Percentiles rank a stretch among this genome's conserved stretches.
Conservation (phyloP, 1,140 invertebrate species). For the Ostrea denselamellosa region DNA sequence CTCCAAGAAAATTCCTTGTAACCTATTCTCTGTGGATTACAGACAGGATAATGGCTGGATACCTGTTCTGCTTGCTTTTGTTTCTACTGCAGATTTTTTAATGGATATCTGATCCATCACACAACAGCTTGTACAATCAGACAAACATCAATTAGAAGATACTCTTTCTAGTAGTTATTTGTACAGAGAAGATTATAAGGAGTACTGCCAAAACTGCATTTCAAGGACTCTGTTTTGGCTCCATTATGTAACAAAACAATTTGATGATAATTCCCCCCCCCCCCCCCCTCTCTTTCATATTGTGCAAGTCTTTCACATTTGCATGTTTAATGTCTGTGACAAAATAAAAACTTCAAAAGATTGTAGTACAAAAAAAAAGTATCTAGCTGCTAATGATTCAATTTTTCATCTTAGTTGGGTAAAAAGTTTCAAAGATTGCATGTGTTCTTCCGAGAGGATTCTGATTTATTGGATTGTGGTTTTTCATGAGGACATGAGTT, state of each 20-base stretch:
- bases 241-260: slow-evolving; percentile 8
- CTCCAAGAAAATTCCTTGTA: background rate
- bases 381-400: slow-evolving; percentile 30
- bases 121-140: background rate
- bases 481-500: background rate
- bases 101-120: background rate
- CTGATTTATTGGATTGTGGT: slow-evolving; percentile 37
- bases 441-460: background rate
- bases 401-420: background rate
- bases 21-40: background rate
- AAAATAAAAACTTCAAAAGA: slow-evolving; percentile 8
- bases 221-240: background rate
- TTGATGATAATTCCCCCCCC: background rate
- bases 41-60: too few species aligned
- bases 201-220: background rate
- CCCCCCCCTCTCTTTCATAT: background rate
- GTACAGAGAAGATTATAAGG: background rate
- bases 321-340: slow-evolving; percentile 12
- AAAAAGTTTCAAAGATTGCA: slow-evolving; percentile 24
- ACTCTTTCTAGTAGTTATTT: background rate
- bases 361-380: background rate
- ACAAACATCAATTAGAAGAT: background rate
- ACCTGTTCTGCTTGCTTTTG: background rate
- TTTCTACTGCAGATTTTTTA: background rate
- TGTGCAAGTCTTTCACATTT: background rate